Evolutionary conservation across 2,888 invertebrate genomes (phyloP), one percentile per base, ranked within the genome.

Genomic region (Drosophila setosimentum): DNA sequence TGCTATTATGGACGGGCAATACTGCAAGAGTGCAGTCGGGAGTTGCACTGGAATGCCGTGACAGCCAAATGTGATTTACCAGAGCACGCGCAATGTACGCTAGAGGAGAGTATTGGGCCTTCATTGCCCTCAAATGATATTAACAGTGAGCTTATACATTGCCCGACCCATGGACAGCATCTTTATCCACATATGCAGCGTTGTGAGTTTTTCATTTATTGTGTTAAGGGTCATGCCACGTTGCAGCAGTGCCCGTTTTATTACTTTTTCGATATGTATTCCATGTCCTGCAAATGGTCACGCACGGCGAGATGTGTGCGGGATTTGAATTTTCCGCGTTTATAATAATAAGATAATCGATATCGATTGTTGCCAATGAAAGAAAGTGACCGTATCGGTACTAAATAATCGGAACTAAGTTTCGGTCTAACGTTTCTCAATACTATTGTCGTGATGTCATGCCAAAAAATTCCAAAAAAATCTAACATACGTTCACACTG

Each of bases 201-300:
- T 33, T 93, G 93, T 61, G 89, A 92, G 35, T 92, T 89, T 63
- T 93, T 93, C 60, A 92, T 93, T 32, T 92, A 91, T 59, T 93
- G 93, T 61, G 87, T 92, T 3, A 91, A 93, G 55, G 93, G 93
- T 1, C 88, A 91, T 72, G 91, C 91, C n/a, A 89, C 91, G 3
- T 61, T 93, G 42, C 93, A 93, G 55, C 91, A 92, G 59, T 93
- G 93, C 62, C 93, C 93, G 8, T 93, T 92, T 65, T 93, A 91
- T 59, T 89, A 92, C 69, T 83, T 86, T 67, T 93, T 91, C 66
- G 93, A 93, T 78, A 78, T 92, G 24, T 72, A 83, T 30, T 80
- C 86, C 3, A 88, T 90, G 57, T 89, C 83, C 27, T 93, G 93
- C 33, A 86, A 89, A 68, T 92, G 86, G 90, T 89, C 90, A 5